Base-by-base conservation (phyloP, 2,797 vertebrate genomes). In the Corythornis leucogaster region DNA sequence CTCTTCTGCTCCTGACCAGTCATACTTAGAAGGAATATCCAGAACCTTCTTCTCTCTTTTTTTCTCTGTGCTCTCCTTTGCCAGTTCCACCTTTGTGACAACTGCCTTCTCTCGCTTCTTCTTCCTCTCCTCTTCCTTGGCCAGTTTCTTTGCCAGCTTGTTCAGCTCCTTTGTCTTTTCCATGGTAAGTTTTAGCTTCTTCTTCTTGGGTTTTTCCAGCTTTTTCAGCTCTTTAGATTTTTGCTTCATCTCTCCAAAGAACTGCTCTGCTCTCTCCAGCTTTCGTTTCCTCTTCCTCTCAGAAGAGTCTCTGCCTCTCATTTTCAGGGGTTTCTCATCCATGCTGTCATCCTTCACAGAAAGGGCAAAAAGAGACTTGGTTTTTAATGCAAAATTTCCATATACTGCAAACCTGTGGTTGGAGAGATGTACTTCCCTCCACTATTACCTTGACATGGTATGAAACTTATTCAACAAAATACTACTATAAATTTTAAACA, bases 1-100 rank as follows among this genome's bases (percentile, higher is more conserved):
- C 78, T 99, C 99, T 50, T 99, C 99, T 0, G 99, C 99, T 48
- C 99, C 99, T 2, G 99, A 99, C 99, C 99, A 99, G 96, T 99
- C 99, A 1, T 99, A 99, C 93, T 99, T 99, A 4, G 99, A 99
- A 31, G 99, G 99, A 89, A 99, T 99, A 96, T 99, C 99, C 40
- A 99, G 97, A 73, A 99, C 98, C 94, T 99, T 99, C 97, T 98
- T 99, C 97, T 99, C 99, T 95, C 99, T 98, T 93, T 99, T 99
- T 70, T 99, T 99, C 96, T 99, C 99, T 54, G 98, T 96, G 33
- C 97, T 98, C 28, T 99, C 99, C 88, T 99, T 98, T 77, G 97
- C 90, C 71, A 98, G 98, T 71, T 99, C 99, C 0, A 98, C 98
- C 96, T 99, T 99, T 1, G 98, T 97, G 0, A 98, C 98, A 3